Percentiles rank a stretch among this genome's conserved stretches.
These are phyloP conservation scores for Lagocephalus sceleratus DNA, from an alignment of 2,797 vertebrate genomes.

Conservation along the genomic window DNA sequence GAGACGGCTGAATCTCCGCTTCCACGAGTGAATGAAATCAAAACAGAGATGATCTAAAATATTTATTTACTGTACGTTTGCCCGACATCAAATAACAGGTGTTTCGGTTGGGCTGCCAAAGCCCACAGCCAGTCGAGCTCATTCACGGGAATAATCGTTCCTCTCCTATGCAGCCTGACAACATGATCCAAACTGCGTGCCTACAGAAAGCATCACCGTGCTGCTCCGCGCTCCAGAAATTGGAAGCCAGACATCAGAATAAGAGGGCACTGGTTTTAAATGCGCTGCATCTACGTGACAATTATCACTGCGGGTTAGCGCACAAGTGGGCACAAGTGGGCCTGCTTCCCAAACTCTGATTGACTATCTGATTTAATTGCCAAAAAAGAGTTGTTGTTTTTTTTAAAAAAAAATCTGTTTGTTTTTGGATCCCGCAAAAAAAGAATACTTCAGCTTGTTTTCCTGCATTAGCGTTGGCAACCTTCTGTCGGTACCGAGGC, in stretches of 20 bases:
- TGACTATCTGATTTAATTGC: background rate
- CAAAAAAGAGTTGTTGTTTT: no score
- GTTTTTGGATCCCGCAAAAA: no score
- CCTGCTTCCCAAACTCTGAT: background rate
- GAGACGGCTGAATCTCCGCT: conserved; percentile 37
- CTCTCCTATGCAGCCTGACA: conserved; percentile 58
- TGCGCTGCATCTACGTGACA: background rate
- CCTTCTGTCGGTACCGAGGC: no score
- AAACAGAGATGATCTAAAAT: conserved; percentile 45
- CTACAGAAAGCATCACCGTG: conserved; percentile 25
- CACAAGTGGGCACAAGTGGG: background rate
- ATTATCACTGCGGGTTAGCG: background rate
- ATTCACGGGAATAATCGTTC: conserved; percentile 61
- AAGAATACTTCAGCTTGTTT: no score
- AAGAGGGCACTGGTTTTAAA: conserved; percentile 19
- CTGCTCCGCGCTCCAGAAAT: conserved; percentile 33
- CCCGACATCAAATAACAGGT: conserved; percentile 62
- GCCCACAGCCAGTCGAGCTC: conserved; percentile 57
- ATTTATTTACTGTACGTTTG: conserved; percentile 43
- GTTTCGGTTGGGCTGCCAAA: conserved; percentile 57
- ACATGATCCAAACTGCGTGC: conserved; percentile 49
- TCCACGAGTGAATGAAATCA: conserved; percentile 44
- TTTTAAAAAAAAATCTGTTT: no score
- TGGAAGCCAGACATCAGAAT: conserved; percentile 20
- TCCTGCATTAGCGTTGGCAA: no score